Evolutionary conservation across 1,140 invertebrate species (phyloP), one percentile per base, ranked within the genome.

Genomic region (Saccostrea echinata): DNA sequence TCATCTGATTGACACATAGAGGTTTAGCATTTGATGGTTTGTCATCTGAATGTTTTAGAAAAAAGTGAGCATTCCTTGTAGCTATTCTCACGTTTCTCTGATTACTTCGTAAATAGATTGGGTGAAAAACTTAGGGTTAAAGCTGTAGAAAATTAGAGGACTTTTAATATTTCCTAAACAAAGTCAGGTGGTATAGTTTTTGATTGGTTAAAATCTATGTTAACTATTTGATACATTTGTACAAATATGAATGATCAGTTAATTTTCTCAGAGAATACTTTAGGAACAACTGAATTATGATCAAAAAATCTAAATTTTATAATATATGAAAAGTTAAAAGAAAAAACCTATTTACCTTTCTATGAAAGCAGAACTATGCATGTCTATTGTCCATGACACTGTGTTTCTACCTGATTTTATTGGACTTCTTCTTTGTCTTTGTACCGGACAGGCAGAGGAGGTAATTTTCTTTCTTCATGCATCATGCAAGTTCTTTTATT

Each of bases 391-490:
- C 0, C 21, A 61, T 61, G 18, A 61, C 43, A 43, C 6, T 43
- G 43, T 6, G 0, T 30, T 76, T 76, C 68, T 71, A 13, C 27
- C 64, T 27, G 64, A 27, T 24, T 33, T 76, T 30, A 76, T 33
- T 16, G 27, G 30, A 13, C 13, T 30, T 76, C 16, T 76, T 30
- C 30, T 33, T 76, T 76, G 24, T 76, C 27, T 76, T 76, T 76
- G 16, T 35, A 76, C 27, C 2, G 33, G 24, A 12, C 68, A 76
- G 68, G 68, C 24, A 16, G 68, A 76, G 30, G 24, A 76, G 68
- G 68, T 76, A 76, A 76, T 33, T 33, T 30, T 76, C 68, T 76
- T 76, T 61, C 30, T 33, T 33, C 27, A 30, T 76, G 68, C 68
- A 76, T 76, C 68, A 16, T 76, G 68, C 13, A 76, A 30, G 30